Percentiles rank a stretch among this genome's conserved stretches.
These are phyloP conservation scores for Drosophila pruinosa DNA, from an alignment of 1,140 invertebrate genomes.

Conservation along the genomic window DNA sequence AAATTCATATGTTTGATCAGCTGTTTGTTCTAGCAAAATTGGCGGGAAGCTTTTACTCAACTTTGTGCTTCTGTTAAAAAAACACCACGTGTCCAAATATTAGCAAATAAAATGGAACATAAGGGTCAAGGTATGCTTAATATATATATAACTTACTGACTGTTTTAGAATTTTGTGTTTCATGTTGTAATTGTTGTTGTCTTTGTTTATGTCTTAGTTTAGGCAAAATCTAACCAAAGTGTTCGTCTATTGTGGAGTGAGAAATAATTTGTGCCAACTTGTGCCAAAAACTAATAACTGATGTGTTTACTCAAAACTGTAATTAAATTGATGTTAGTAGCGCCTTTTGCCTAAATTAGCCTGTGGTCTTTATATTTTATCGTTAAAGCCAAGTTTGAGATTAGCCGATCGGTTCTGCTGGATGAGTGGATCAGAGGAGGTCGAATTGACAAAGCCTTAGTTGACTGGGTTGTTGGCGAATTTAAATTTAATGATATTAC, in stretches of 20 bases:
- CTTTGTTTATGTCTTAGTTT: too few relatives aligned
- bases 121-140: background rate
- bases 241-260: too few relatives aligned
- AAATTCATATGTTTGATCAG: background rate
- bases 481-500: background rate
- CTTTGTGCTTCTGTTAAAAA: background rate
- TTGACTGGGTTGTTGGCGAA: background rate
- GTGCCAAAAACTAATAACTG: too few relatives aligned
- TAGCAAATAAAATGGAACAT: background rate
- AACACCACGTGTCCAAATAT: background rate
- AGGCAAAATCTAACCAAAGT: too few relatives aligned
- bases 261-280: too few relatives aligned
- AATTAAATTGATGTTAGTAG: too few relatives aligned
- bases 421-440: background rate
- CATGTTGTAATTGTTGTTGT: too few relatives aligned
- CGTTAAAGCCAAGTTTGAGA: background rate
- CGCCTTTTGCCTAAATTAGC: too few relatives aligned
- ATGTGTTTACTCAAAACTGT: too few relatives aligned
- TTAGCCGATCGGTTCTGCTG: background rate
- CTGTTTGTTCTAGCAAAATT: background rate
- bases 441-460: background rate
- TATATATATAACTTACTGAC: background rate
- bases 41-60: background rate
- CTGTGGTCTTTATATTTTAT: too few relatives aligned
- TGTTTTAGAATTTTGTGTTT: too few relatives aligned